phyloP scores from a whole-genome alignment of 2,113 vertebrate species.

The Apodemus sylvaticus region DNA sequence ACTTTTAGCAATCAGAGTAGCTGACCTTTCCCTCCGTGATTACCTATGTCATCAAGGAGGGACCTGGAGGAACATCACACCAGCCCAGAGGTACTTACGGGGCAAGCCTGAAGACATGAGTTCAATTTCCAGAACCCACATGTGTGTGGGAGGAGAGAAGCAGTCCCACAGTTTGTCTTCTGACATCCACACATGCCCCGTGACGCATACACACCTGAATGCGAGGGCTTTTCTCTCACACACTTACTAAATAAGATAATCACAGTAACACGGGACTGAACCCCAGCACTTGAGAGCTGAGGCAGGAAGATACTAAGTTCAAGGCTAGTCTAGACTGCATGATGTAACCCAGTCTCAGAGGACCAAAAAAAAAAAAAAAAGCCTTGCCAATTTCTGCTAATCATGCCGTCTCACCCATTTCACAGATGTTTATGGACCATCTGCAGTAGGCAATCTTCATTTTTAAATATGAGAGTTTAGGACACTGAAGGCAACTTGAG shows the following conservation, averaged over 20 bases:
- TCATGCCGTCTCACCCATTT: background rate
- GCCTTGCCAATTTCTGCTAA: too few species aligned
- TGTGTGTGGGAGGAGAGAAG: background rate
- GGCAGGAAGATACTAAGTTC: background rate
- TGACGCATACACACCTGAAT: background rate
- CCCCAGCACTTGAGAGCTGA: background rate
- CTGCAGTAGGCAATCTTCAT: background rate
- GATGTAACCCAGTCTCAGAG: background rate
- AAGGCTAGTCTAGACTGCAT: background rate
- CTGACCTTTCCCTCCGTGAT: background rate
- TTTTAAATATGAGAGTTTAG: background rate
- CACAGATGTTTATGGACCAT: background rate
- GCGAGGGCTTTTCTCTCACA: background rate
- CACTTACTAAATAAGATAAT: background rate
- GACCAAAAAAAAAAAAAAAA: background rate
- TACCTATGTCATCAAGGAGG: background rate
- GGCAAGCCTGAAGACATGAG: too few species aligned
- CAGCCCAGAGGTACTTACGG: background rate
- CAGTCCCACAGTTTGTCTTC: background rate
- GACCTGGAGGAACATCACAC: background rate
- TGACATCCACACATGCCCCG: background rate
- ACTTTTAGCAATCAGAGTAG: background rate
- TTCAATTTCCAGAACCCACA: background rate
- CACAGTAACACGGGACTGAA: background rate
- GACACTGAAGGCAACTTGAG: background rate